Conservation (phyloP, 2,797 vertebrate species). For the Setipinna tenuifilis region DNA sequence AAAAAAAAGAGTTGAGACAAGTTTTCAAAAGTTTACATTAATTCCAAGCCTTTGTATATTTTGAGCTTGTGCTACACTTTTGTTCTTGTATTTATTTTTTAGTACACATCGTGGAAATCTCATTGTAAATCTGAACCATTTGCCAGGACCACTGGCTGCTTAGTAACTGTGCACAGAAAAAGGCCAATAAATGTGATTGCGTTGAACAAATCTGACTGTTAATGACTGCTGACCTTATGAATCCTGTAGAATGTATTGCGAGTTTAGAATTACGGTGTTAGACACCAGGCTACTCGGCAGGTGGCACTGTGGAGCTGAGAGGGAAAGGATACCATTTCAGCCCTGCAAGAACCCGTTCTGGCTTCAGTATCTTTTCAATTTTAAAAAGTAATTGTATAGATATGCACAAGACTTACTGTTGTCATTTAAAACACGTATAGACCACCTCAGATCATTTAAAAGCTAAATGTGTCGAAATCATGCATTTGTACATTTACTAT, state of each 20-base stretch:
- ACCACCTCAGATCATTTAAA: neutral
- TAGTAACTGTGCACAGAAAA: constrained; percentile 95
- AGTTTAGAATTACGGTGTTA: neutral
- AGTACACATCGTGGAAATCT: constrained; percentile 91
- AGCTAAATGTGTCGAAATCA: neutral
- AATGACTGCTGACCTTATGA: constrained; percentile 54
- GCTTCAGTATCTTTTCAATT: neutral
- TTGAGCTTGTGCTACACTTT: constrained; percentile 93
- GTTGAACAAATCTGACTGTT: constrained; percentile 74
- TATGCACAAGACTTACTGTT: neutral
- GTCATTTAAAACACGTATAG: neutral
- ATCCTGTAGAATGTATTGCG: neutral
- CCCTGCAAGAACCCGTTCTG: neutral
- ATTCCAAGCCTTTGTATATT: constrained; percentile 98
- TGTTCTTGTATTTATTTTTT: constrained; percentile 97
- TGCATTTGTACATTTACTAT: neutral
- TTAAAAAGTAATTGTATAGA: neutral
- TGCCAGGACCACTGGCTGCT: constrained; percentile 87
- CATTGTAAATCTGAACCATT: constrained; percentile 93
- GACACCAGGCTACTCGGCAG: neutral
- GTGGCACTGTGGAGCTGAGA: neutral
- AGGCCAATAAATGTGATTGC: constrained; percentile 98
- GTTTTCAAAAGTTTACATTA: constrained; percentile 97
- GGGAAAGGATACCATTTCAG: neutral
- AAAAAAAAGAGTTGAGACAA: constrained; percentile 69